Evolutionary conservation across 2,888 invertebrate species (phyloP).

Genomic region (Xestoiulus laeticollis): DNA sequence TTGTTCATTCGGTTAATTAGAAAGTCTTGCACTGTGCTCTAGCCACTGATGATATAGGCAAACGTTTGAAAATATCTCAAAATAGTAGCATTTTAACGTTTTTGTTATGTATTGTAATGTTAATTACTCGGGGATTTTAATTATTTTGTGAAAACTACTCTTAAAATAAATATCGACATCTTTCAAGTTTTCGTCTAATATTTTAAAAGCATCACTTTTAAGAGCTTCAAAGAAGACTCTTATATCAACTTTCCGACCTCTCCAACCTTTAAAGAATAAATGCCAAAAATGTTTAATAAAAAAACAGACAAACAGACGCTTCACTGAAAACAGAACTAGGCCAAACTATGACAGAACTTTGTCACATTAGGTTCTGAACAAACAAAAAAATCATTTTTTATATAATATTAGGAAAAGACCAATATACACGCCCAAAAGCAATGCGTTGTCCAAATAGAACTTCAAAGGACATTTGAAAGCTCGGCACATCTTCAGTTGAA

Average conservation of each 20-base stretch:
- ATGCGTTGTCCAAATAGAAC: neutral
- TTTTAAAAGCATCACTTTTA: too few species aligned
- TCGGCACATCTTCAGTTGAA: neutral
- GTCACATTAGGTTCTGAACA: neutral
- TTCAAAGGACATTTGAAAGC: conserved; percentile 1
- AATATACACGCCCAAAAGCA: neutral
- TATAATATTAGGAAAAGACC: neutral
- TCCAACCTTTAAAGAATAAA: neutral
- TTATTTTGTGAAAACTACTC: too few species aligned
- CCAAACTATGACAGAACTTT: neutral
- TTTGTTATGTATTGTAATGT: too few species aligned
- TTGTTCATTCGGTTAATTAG: too few species aligned
- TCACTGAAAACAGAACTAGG: neutral
- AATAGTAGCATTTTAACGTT: too few species aligned
- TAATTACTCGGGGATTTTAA: too few species aligned
- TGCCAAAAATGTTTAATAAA: neutral
- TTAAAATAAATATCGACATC: too few species aligned
- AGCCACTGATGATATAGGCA: too few species aligned
- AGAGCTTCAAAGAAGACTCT: neutral
- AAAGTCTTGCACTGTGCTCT: too few species aligned
- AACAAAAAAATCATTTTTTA: neutral
- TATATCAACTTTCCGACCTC: neutral
- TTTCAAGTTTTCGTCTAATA: too few species aligned
- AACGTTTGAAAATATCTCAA: too few species aligned
- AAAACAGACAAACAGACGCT: neutral